A percentile compares a stretch with the other conserved stretches of the same genome.
These are phyloP conservation scores for Myrmecobius fasciatus DNA, from an alignment of 2,113 vertebrate genomes.

Conservation along the genomic window DNA sequence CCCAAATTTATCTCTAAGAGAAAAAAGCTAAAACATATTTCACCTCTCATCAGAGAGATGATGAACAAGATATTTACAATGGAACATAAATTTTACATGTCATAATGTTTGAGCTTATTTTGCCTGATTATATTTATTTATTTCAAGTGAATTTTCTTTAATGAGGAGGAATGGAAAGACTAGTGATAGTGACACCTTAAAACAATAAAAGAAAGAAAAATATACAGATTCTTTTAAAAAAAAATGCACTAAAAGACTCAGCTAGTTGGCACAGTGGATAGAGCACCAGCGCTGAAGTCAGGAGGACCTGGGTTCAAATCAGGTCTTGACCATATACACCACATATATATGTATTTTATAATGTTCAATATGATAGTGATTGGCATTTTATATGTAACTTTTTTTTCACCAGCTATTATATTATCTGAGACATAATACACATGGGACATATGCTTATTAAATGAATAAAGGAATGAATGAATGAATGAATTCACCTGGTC, in stretches of 20 bases:
- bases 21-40: neutral
- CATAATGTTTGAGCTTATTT: neutral
- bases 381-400: neutral
- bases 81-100: neutral
- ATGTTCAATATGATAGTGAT: neutral
- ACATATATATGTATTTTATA: neutral
- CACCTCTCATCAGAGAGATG: neutral
- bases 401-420: neutral
- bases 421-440: too few species aligned
- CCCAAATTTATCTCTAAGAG: neutral
- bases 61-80: neutral
- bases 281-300: too few species aligned
- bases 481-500: too few species aligned
- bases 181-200: neutral
- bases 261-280: too few species aligned
- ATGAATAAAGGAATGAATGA: too few species aligned
- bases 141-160: neutral
- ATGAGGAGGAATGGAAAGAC: neutral
- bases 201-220: neutral
- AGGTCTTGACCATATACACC: too few species aligned
- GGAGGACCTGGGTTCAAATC: too few species aligned
- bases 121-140: neutral
- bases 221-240: neutral
- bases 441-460: too few species aligned
- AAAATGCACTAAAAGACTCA: neutral